Evolutionary conservation across 53 echinoderm and acorn worm species (phyloP).

Genomic region (Echinometra lucunter): DNA sequence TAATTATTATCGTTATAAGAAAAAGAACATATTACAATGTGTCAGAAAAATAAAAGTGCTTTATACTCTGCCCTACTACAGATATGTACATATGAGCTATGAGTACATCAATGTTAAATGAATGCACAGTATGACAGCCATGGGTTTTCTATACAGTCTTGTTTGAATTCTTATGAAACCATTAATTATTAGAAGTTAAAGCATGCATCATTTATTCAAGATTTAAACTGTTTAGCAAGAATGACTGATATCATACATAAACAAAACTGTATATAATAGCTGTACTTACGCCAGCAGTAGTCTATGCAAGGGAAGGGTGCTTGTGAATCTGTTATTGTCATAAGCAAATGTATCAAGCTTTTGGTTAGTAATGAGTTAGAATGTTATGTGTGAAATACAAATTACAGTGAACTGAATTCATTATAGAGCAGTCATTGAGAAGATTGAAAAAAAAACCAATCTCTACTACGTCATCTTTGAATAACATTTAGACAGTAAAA

Average conservation of each 20-base stretch:
- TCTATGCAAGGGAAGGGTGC: conserved; percentile 76
- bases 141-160: too few species aligned
- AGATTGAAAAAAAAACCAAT: too few species aligned
- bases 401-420: too few species aligned
- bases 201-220: background rate
- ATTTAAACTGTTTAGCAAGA: background rate
- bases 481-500: background rate
- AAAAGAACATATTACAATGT: too few species aligned
- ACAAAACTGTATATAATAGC: background rate
- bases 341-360: conserved; percentile 6
- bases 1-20: too few species aligned
- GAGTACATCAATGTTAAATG: too few species aligned
- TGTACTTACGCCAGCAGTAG: conserved; percentile 88
- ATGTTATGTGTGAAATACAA: background rate
- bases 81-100: too few species aligned
- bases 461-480: background rate
- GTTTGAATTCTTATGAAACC: too few species aligned
- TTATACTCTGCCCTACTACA: too few species aligned
- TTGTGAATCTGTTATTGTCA: conserved; percentile 65
- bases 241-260: background rate
- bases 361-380: conserved; percentile 25
- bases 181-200: background rate
- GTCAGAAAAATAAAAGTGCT: too few species aligned
- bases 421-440: too few species aligned
- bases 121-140: too few species aligned